A percentile compares a stretch with the other conserved stretches of the same genome.
Conservation (phyloP, 2,888 invertebrate species). For the Ophonus ardosiacus region DNA sequence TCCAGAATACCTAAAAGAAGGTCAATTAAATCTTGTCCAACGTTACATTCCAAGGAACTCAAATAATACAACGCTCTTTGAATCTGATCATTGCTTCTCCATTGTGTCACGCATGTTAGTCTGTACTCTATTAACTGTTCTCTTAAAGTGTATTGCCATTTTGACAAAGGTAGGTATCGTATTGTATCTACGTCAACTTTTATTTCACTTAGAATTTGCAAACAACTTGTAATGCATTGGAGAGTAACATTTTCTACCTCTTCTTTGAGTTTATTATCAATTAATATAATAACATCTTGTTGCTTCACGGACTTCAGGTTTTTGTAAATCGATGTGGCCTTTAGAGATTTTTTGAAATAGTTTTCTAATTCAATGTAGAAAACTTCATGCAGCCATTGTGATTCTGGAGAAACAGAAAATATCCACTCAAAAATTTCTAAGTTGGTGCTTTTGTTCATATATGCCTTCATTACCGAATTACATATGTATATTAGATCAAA, state of each 20-base stretch:
- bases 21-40: constrained; percentile 49
- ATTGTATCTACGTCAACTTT: constrained; percentile 55
- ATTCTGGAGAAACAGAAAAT: constrained; percentile 66
- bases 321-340: constrained; percentile 65
- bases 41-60: constrained; percentile 63
- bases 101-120: constrained; percentile 62
- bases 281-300: constrained; percentile 66
- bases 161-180: constrained; percentile 64
- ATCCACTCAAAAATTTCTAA: constrained; percentile 67
- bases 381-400: constrained; percentile 67
- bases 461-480: constrained; percentile 62
- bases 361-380: constrained; percentile 67
- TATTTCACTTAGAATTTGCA: constrained; percentile 65
- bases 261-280: constrained; percentile 65
- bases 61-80: constrained; percentile 65
- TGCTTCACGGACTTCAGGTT: constrained; percentile 65
- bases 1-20: constrained; percentile 61
- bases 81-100: constrained; percentile 63
- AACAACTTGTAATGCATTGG: constrained; percentile 64
- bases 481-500: constrained; percentile 65
- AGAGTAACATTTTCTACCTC: constrained; percentile 44
- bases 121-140: constrained; percentile 65
- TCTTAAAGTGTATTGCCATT: constrained; percentile 67
- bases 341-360: constrained; percentile 64
- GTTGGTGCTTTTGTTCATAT: constrained; percentile 52